Percentiles rank a stretch among this genome's conserved stretches.
phyloP scores from a whole-genome alignment of 2,797 vertebrate genomes.

The Crocidura indochinensis region DNA sequence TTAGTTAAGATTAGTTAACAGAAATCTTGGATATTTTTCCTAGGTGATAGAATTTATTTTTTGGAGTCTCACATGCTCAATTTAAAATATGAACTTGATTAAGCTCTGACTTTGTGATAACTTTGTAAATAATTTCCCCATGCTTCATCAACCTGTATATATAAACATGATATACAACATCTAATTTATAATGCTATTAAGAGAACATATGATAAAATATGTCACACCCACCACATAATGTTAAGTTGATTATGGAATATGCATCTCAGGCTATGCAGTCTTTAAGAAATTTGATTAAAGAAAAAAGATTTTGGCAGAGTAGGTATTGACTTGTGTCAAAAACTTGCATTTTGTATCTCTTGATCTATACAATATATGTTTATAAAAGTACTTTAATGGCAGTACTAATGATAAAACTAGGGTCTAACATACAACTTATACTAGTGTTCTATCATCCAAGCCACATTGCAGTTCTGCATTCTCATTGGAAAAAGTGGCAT shows the following conservation, averaged over 20 bases:
- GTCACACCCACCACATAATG: background rate
- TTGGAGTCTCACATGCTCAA: background rate
- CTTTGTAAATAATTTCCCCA: constrained; percentile 38
- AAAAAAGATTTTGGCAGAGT: background rate
- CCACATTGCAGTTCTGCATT: too few relatives aligned
- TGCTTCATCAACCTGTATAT: background rate
- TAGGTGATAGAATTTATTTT: constrained; percentile 41
- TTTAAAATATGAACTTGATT: constrained; percentile 12
- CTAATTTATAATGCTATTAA: background rate
- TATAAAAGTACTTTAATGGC: too few relatives aligned
- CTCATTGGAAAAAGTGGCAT: constrained; percentile 26
- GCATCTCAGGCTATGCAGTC: background rate
- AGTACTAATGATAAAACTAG: too few relatives aligned
- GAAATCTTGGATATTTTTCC: constrained; percentile 1
- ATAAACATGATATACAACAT: background rate
- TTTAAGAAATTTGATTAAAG: background rate
- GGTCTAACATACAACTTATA: too few relatives aligned
- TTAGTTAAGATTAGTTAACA: constrained; percentile 11
- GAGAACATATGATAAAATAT: background rate
- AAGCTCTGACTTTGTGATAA: background rate
- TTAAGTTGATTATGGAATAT: background rate
- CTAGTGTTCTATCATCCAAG: too few relatives aligned
- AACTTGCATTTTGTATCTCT: constrained; percentile 61
- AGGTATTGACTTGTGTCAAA: constrained; percentile 24
- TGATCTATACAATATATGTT: too few relatives aligned